A percentile compares a stretch with the other conserved stretches of the same genome.
Evolutionary conservation across 2,113 vertebrate species (phyloP).

Genomic region (human (Homo sapiens)): DNA sequence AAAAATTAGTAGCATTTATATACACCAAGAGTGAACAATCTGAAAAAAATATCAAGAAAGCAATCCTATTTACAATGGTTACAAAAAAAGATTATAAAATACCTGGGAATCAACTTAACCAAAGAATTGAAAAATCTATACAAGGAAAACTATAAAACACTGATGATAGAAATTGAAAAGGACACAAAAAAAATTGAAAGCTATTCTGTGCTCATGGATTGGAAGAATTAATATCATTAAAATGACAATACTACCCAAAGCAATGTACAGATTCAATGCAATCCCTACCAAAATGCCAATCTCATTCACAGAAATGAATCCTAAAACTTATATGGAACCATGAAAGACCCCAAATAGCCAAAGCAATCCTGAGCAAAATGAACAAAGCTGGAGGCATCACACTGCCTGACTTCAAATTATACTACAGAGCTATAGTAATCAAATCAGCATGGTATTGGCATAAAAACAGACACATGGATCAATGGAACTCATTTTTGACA

Average conservation of each 20-base stretch:
- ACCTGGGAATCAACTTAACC: neutral
- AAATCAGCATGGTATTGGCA: neutral
- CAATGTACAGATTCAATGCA: neutral
- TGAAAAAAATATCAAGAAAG: neutral
- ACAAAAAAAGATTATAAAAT: neutral
- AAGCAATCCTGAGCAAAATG: neutral
- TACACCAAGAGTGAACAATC: neutral
- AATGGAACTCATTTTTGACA: neutral
- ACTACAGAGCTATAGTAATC: neutral
- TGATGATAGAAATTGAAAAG: neutral
- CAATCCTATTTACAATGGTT: neutral
- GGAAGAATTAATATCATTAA: neutral
- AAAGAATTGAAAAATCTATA: neutral
- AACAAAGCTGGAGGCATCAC: neutral
- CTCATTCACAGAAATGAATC: neutral
- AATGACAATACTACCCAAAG: neutral
- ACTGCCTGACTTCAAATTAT: neutral
- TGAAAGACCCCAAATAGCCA: neutral
- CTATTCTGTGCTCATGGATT: neutral
- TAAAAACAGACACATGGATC: neutral
- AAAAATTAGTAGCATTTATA: neutral
- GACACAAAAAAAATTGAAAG: neutral
- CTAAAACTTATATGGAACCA: neutral
- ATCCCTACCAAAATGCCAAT: neutral
- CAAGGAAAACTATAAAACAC: neutral